Evolutionary conservation across 2,888 invertebrate species (phyloP), one percentile per base, ranked within the genome.

Genomic region (Cabera pusaria): DNA sequence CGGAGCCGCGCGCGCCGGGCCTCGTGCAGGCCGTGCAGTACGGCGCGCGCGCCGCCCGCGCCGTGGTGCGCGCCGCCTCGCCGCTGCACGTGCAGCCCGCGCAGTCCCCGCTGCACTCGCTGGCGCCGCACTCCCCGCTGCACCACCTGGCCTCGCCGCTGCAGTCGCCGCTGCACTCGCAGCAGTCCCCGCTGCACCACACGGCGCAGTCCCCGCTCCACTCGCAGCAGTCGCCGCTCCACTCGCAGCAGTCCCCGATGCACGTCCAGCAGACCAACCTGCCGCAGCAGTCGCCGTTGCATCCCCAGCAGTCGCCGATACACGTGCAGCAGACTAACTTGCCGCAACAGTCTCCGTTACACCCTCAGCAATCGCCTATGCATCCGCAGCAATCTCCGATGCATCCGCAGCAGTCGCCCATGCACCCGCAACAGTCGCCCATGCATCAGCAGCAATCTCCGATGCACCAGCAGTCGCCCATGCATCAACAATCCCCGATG

Each of bases 181-280:
- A 83, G 6, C 84, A 83, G 36, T 82, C 84, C 1, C 83, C 83
- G 5, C 45, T 77, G 23, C 83, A 85, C 47, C 64, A 72, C n/a
- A 68, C 79, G 19, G 77, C 78, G 3, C 85, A 85, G 34, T 84
- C 84, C 1, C 82, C 84, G 10, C 61, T 72, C n/a, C 84, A 85
- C 39, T 59, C 80, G 10, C 83, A 83, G 33, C 83, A 84, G 48
- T 78, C 78, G 1, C 82, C 83, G 10, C 63, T 78, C 49, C 84
- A 84, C 40, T 73, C 80, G 7, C 82, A 82, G 35, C 84, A 82
- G 49, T 81, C 81, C 0, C 82, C 83, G 7, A 74, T 83, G 75
- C 83, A 83, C 37, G 69, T 67, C 19, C 37, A 38, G 20, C 37
- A 38, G 25, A 72, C 60, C 5, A 56, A 54, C 26, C 32, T 62